Evolutionary conservation across 2,888 invertebrate genomes (phyloP), one percentile per base, ranked within the genome.

Genomic region (Lamellibrachia columna): DNA sequence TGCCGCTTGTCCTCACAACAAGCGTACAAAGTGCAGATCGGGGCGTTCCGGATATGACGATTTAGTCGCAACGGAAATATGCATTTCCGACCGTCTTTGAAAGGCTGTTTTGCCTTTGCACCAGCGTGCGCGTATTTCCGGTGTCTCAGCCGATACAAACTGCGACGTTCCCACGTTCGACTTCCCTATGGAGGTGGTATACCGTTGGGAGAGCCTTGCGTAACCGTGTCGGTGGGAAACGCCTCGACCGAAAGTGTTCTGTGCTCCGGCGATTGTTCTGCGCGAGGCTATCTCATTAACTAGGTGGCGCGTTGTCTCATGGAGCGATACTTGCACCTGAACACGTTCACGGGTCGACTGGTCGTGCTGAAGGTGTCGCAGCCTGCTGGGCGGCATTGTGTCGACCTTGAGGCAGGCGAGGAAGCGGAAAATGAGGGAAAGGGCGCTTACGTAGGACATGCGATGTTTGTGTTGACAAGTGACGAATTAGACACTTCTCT

Each of bases 181-280:
- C 22, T 15, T 75, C 75, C 75, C 75, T 22, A n/a, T 22, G 22
- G n/a, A 75, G 75, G 75, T 75, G 75, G 75, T 75, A 75, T 75
- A 75, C 75, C 75, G 75, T 75, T 75, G 75, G 75, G 75, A 75
- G 75, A 75, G 75, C 75, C 75, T 75, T 75, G 75, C 75, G 75
- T 75, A 75, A 75, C 75, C 75, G 75, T 75, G 22, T 15, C 15
- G 75, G 75, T 75, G 75, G 75, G 75, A 75, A 75, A 75, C 75
- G 75, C 75, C 75, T 75, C 75, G 22, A 22, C 75, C 75, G 75
- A 22, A 6, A 15, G 22, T 3, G 75, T 75, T 15, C 15, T 15
- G 75, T 75, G 75, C 15, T 15, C n/a, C 11, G 75, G 75, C n/a
- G 11, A 75, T 75, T 75, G 75, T 75, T 75, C 22, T 75, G 22